Evolutionary conservation across 2,888 invertebrate species (phyloP), one percentile per base, ranked within the genome.

Genomic region (Brachyopa scutellaris): DNA sequence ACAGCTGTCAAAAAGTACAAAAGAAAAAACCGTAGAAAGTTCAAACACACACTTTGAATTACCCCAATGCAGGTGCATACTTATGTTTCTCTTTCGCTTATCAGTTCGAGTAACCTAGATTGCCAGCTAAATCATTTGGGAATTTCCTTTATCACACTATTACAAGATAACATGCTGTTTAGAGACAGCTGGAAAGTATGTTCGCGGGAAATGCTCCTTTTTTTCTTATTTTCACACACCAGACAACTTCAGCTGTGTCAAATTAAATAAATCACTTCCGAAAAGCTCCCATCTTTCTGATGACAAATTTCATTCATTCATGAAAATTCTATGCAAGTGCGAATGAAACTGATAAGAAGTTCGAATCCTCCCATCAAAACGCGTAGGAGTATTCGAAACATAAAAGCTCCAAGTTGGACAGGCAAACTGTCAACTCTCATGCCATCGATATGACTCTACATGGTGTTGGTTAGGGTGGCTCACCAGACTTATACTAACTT

Each of bases 361-460:
- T 80, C 74, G 79, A 79, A 67, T 73, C 47, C 67, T 61, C 47
- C n/a, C n/a, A 13, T 42, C 74, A 69, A 74, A 74, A 80, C 74
- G 69, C 55, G 45, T 72, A 62, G 45, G 29, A 53, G 42, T 13
- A 38, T 74, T 69, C 62, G 62, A 64, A 72, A n/a, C n/a, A 15
- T 17, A 61, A 80, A 80, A 80, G 80, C 74, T 80, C 64, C 26
- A 26, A n/a, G 55, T 61, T 80, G 80, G n/a, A 80, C 80, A 80
- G 69, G 17, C 15, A 19, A 62, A 70, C 51, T 69, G 74, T 74
- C 69, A 80, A 40, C 19, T 15, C 13, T 21, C 13, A 15, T 36
- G 45, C 17, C 49, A n/a, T 29, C 38, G 17, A 29, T 7, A 15
- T 17, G 17, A 29, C 2, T 38, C n/a, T n/a, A n/a, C n/a, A n/a